Evolutionary conservation across 2,888 invertebrate genomes (phyloP).

Genomic region (Gari tellinella): DNA sequence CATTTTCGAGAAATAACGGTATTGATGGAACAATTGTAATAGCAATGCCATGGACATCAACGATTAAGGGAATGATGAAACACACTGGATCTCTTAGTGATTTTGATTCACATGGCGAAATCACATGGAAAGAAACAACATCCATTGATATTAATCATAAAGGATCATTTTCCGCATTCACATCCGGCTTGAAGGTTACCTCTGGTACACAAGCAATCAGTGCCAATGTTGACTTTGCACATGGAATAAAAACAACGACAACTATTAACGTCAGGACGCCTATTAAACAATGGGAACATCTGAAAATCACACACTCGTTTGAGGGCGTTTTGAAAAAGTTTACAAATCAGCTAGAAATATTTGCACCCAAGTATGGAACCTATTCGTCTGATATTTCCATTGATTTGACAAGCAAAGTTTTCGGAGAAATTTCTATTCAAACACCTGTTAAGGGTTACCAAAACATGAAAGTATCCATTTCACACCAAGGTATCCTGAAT

Average conservation of each 20-base stretch:
- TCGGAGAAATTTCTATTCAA: constrained; percentile 10
- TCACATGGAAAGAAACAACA: constrained; percentile 20
- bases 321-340: constrained; percentile 27
- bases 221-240: constrained; percentile 22
- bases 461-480: constrained; percentile 28
- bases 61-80: constrained; percentile 17
- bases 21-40: constrained; percentile 23
- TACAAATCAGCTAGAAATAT: constrained; percentile 28
- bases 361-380: constrained; percentile 16
- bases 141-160: constrained; percentile 30
- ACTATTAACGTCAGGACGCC: constrained; percentile 35
- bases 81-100: constrained; percentile 22
- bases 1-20: constrained; percentile 21
- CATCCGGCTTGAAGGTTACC: constrained; percentile 17
- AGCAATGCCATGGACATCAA: constrained; percentile 23
- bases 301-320: constrained; percentile 26
- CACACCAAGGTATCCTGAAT: constrained; percentile 27
- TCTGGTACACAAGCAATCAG: constrained; percentile 6
- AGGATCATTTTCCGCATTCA: constrained; percentile 8
- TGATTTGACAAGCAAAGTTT: constrained; percentile 6
- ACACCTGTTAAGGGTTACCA: constrained; percentile 41
- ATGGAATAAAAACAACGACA: constrained; percentile 18
- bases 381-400: constrained; percentile 14
- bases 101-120: constrained; percentile 31
- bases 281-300: constrained; percentile 5